These are phyloP conservation scores for Alviniconcha marisindica DNA, from an alignment of 1,140 invertebrate species.

Conservation along the genomic window DNA sequence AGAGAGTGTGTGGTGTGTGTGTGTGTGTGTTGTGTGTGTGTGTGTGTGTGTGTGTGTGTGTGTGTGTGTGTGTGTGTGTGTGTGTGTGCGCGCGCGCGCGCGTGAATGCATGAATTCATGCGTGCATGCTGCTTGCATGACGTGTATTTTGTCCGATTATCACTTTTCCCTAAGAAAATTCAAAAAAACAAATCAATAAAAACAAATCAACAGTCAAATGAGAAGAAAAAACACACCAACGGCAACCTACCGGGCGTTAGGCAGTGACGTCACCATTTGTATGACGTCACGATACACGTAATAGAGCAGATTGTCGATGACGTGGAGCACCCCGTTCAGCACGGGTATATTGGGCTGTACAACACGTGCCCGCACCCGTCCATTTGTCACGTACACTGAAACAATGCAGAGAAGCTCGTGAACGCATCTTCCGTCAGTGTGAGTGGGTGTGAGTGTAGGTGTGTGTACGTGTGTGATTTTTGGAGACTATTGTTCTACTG, in stretches of 20 bases:
- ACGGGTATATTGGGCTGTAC: constrained; percentile 68
- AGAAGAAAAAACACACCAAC: too few species aligned
- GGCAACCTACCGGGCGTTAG: constrained; percentile 78
- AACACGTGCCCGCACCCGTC: constrained; percentile 63
- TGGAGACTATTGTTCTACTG: too few species aligned
- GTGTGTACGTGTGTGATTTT: constrained; percentile 3
- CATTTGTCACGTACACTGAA: constrained; percentile 68
- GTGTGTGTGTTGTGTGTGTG: too few species aligned
- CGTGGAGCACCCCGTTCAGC: constrained; percentile 81
- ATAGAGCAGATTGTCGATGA: constrained; percentile 82
- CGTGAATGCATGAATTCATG: too few species aligned
- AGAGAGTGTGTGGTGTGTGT: too few species aligned
- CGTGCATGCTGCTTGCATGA: too few species aligned
- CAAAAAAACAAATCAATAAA: background rate
- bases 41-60: too few species aligned
- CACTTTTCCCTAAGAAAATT: too few species aligned
- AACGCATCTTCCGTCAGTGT: background rate
- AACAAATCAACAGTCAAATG: too few species aligned
- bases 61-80: too few species aligned
- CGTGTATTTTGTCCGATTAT: too few species aligned
- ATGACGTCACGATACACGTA: constrained; percentile 75
- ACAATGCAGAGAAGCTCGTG: constrained; percentile 30
- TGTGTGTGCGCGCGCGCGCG: too few species aligned
- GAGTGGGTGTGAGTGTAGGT: background rate
- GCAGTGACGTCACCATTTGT: constrained; percentile 50